Base-by-base conservation (phyloP, 1,140 invertebrate species). In the Lucilia cuprina region DNA sequence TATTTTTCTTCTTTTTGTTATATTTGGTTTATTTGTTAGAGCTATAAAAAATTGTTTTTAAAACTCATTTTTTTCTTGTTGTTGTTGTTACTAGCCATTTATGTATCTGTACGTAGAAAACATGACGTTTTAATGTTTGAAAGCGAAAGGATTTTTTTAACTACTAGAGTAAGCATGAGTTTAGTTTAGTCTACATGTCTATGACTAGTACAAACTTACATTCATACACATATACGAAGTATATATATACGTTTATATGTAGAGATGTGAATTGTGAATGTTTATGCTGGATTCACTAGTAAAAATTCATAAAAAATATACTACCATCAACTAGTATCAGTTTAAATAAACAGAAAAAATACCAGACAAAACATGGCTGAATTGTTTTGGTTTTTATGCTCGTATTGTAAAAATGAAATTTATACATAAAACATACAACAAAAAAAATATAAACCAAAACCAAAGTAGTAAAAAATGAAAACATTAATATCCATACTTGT, bases 111-210 rank as follows among this genome's bases (percentile, higher is more conserved):
- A 19, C 75, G n/a, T 19, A 70, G 21, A 65, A 34, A 65, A 70
- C 65, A 74, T 83, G 82, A 74, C 50, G 82, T 83, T 83, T 78
- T 60, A 50, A 80, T 47, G 84, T 74, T 78, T 85, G 84, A 85
- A 85, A 85, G 84, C 84, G 84, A 85, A 85, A 85, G 84, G 84
- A 85, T 83, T 85, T 82, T 80, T 14, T 41, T 47, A 35, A 21
- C 19, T 70, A 70, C 65, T 0, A 19, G 21, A 19, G 65, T 70
- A 70, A 19, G 65, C 21, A 70, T 70, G 65, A 25, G 65, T 70
- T 70, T 70, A 70, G 65, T 70, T 70, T 70, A 70, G 65, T 70
- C n/a, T n/a, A 60, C 55, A 60, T n/a, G 41, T 41, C 55, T n/a
- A 60, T n/a, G n/a, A 60, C 55, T n/a, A 17, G 12, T 14, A 60